Evolutionary conservation across 2,888 invertebrate species (phyloP).

Genomic region (Cerastis leucographa): DNA sequence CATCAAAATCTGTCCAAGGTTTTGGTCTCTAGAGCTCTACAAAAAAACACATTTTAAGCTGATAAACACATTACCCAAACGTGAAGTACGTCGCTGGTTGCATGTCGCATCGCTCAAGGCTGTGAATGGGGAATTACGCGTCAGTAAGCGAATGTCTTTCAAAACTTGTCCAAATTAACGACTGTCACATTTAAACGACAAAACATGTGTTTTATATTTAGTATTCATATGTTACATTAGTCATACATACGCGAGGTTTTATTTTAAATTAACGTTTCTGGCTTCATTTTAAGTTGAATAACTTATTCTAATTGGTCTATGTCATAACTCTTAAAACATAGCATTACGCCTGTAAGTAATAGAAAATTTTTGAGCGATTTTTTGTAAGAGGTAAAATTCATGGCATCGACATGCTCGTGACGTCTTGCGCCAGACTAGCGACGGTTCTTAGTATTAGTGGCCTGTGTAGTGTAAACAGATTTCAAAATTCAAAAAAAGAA

Average conservation of each 20-base stretch:
- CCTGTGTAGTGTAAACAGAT: too few relatives aligned
- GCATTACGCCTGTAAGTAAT: too few relatives aligned
- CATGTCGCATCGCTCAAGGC: neutral
- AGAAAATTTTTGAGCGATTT: too few relatives aligned
- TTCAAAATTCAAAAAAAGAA: too few relatives aligned
- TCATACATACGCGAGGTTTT: constrained; percentile 10
- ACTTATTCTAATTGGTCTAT: neutral
- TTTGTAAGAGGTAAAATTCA: too few relatives aligned
- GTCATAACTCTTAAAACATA: neutral
- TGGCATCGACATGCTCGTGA: too few relatives aligned
- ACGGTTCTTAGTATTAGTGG: too few relatives aligned
- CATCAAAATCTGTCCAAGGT: too few relatives aligned
- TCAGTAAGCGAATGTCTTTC: constrained; percentile 26
- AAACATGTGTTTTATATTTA: constrained; percentile 3
- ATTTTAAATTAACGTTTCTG: constrained; percentile 32
- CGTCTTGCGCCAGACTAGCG: too few relatives aligned
- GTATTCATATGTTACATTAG: constrained; percentile 17
- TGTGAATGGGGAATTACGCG: neutral
- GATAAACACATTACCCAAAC: neutral
- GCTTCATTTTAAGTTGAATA: constrained; percentile 10
- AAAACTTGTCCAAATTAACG: constrained; percentile 5
- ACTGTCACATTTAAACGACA: constrained; percentile 21
- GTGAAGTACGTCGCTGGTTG: neutral
- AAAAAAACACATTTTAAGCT: too few relatives aligned
- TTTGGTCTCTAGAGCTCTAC: too few relatives aligned